Evolutionary conservation across 2,797 vertebrate genomes (phyloP), one percentile per base, ranked within the genome.

Genomic region (Scolopax rusticola): DNA sequence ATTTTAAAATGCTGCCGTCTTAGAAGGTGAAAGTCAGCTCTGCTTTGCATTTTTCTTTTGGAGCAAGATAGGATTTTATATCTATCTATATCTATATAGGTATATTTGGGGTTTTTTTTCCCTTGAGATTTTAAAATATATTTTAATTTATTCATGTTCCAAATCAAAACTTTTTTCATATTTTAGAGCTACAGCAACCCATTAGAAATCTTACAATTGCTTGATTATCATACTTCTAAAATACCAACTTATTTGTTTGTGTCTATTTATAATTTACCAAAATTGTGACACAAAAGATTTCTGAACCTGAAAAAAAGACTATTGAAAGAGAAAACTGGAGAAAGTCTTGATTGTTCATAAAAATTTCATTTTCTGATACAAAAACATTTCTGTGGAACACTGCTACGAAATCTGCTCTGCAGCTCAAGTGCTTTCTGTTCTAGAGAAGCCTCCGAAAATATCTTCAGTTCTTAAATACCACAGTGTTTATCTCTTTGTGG

Each of bases 401-500:
- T 82, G 67, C 41, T 47, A 56, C 20, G 12, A 70, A 59, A 30
- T 38, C 45, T 71, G 15, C 56, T 84, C 75, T 90, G 33, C 69
- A 70, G 47, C 32, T 67, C n/a, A 67, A 90, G 71, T 74, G 75
- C 87, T 79, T 94, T 93, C 78, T 87, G 81, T 74, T 92, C 71
- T 77, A 91, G 69, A 91, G 89, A 87, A 91, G 76, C 56, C 61
- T 96, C 95, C 47, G 2, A 91, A 97, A 95, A 96, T 95, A 95
- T 92, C 93, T 85, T 64, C 71, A 77, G 83, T 92, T 96, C 68
- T 70, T 61, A 93, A 95, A 94, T 92, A 84, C 88, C 80, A 41
- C 6, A 23, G 45, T 83, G 88, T 95, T 96, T 96, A 82, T 93
- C 87, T 93, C 93, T 74, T 93, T 94, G 96, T 95, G 94, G 88